These are phyloP conservation scores for Seriola aureovittata DNA, from an alignment of 2,113 vertebrate genomes.

Conservation along the genomic window DNA sequence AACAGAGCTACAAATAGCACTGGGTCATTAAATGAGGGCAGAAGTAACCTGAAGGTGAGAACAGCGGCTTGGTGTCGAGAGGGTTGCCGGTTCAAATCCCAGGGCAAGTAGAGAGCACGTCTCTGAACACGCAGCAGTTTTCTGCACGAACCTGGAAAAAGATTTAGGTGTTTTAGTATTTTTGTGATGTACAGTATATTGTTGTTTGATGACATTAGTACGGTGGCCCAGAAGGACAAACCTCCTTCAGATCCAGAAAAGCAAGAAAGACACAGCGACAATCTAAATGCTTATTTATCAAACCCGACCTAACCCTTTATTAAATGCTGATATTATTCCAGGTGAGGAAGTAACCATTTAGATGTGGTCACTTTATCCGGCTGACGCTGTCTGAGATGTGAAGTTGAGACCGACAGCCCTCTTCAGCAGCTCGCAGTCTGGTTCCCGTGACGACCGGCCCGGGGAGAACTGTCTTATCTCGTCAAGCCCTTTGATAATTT, in stretches of 20 bases:
- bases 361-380: not conserved
- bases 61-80: not conserved
- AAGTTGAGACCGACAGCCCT: not conserved
- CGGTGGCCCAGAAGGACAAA: not conserved
- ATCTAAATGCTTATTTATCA: too few relatives aligned
- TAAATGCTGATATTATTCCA: not conserved
- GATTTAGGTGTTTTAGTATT: not conserved
- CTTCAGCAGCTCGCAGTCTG: not conserved
- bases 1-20: conserved; percentile 52
- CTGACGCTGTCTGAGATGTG: not conserved
- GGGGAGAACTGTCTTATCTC: not conserved
- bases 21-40: conserved; percentile 42
- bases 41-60: conserved; percentile 34
- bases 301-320: not conserved
- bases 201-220: not conserved
- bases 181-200: not conserved
- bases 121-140: not conserved
- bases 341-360: too few relatives aligned
- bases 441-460: not conserved
- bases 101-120: not conserved
- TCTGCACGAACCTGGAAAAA: not conserved
- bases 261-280: too few relatives aligned
- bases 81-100: conserved; percentile 47
- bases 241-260: too few relatives aligned
- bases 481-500: not conserved